Conservation (phyloP, 2,888 invertebrate species). For the Mythimna albipuncta region DNA sequence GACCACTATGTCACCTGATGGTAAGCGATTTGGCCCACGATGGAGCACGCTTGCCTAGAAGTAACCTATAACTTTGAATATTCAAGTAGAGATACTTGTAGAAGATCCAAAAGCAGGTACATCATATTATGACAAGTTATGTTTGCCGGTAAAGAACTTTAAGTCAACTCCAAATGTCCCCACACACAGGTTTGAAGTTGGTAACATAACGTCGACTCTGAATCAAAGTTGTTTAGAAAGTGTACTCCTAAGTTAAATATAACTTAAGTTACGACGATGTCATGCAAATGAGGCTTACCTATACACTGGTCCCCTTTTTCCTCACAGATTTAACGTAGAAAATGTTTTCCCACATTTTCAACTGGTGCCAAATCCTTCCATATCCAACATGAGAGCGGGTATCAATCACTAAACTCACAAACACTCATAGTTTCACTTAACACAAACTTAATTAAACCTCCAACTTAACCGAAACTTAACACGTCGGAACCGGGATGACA, state of each 20-base stretch:
- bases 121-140: slow-evolving; percentile 13
- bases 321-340: slow-evolving; percentile 87
- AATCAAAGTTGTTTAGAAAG: slow-evolving; percentile 63
- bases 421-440: slow-evolving; percentile 73
- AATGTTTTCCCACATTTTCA: slow-evolving; percentile 85
- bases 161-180: slow-evolving; percentile 36
- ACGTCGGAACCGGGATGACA: slow-evolving; percentile 65
- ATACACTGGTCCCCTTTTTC: slow-evolving; percentile 83
- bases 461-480: slow-evolving; percentile 67
- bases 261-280: slow-evolving; percentile 53
- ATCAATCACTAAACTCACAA: slow-evolving; percentile 68
- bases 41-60: too few relatives aligned
- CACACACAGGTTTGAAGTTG: slow-evolving; percentile 42
- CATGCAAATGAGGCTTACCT: slow-evolving; percentile 75
- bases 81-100: too few relatives aligned
- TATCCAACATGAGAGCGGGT: slow-evolving; percentile 76
- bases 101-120: not conserved
- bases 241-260: slow-evolving; percentile 53
- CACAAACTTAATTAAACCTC: slow-evolving; percentile 66
- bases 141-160: slow-evolving; percentile 11
- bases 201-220: slow-evolving; percentile 41
- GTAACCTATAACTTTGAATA: not conserved
- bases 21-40: too few relatives aligned
- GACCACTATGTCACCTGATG: too few relatives aligned
- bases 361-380: slow-evolving; percentile 71